Evolutionary conservation across 2,888 invertebrate species (phyloP).

Genomic region (Tortrix viridana): DNA sequence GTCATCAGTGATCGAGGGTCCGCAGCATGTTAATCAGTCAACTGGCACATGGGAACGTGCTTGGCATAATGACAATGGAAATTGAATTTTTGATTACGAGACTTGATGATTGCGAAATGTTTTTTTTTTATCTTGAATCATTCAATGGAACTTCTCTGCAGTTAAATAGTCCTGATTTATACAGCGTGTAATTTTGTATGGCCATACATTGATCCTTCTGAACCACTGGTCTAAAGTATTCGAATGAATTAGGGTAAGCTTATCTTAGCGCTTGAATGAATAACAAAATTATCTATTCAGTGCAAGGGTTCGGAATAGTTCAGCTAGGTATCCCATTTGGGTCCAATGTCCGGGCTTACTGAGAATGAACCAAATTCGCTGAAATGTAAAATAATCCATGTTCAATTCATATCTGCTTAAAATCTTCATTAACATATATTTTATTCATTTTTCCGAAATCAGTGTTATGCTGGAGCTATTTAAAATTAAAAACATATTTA

Average conservation of each 20-base stretch:
- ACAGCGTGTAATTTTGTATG: too few relatives aligned
- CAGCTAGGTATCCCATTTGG: neutral
- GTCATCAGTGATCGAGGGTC: constrained; percentile 10
- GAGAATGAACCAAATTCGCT: neutral
- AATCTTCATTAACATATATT: too few relatives aligned
- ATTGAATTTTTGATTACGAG: constrained; percentile 1
- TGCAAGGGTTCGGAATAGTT: constrained; percentile 7
- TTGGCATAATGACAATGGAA: constrained; percentile 17
- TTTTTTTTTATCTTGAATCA: too few relatives aligned
- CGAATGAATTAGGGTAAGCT: constrained; percentile 9
- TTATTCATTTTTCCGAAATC: too few relatives aligned
- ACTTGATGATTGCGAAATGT: too few relatives aligned
- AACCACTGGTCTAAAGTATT: constrained; percentile 9
- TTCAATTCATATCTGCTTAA: too few relatives aligned
- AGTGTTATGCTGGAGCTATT: too few relatives aligned
- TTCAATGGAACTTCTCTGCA: too few relatives aligned
- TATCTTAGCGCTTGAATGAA: neutral
- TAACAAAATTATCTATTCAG: constrained; percentile 17
- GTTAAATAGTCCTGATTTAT: too few relatives aligned
- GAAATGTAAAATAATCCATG: neutral
- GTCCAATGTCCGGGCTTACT: neutral
- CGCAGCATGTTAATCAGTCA: constrained; percentile 22
- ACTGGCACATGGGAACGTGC: constrained; percentile 7
- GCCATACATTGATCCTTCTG: neutral
- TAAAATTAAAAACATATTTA: too few relatives aligned